phyloP scores from a whole-genome alignment of 2,113 vertebrate genomes.

The Salvator merianae region DNA sequence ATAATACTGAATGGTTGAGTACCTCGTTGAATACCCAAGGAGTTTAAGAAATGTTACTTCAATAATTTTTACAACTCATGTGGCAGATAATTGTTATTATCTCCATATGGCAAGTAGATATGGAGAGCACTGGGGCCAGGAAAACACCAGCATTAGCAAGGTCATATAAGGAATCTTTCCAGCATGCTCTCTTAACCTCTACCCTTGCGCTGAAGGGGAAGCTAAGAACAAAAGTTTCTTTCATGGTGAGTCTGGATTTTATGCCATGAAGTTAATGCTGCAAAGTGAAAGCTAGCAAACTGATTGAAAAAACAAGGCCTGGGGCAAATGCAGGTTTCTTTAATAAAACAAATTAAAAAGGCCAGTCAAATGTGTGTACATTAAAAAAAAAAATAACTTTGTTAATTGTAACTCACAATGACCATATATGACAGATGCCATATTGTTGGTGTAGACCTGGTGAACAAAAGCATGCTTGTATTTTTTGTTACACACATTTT shows the following conservation, averaged over 20 bases:
- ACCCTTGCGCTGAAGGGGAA: background rate
- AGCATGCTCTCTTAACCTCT: background rate
- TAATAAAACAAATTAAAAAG: constrained; percentile 36
- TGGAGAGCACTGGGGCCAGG: background rate
- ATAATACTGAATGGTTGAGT: background rate
- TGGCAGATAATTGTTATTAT: background rate
- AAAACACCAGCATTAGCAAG: background rate
- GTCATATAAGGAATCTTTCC: background rate
- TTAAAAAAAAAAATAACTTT: background rate
- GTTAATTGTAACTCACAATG: background rate
- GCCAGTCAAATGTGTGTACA: background rate
- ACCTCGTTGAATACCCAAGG: background rate
- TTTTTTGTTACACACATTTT: constrained; percentile 14
- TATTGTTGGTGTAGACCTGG: constrained; percentile 25
- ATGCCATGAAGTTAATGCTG: constrained; percentile 6
- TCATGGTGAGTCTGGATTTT: background rate
- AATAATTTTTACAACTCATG: background rate
- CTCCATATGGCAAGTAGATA: background rate
- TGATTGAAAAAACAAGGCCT: constrained; percentile 22
- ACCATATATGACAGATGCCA: constrained; percentile 22
- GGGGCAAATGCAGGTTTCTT: constrained; percentile 5
- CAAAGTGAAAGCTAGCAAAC: background rate
- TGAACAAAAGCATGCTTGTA: constrained; percentile 47
- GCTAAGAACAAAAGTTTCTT: background rate
- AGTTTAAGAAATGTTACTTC: background rate